Evolutionary conservation across 2,797 vertebrate species (phyloP).

Genomic region (Acanthurus leucopareius): DNA sequence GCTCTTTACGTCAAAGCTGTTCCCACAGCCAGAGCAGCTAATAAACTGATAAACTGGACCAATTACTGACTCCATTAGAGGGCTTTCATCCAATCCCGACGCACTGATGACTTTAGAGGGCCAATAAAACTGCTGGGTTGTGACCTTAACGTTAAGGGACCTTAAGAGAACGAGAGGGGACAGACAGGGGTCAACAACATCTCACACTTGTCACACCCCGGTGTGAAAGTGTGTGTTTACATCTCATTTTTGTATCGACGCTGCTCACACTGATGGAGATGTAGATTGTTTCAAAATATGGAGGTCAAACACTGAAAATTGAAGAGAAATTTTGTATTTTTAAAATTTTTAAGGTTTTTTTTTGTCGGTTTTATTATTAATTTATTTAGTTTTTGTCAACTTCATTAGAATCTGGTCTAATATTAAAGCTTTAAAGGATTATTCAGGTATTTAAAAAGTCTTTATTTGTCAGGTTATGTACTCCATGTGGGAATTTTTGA

Average conservation of each 20-base stretch:
- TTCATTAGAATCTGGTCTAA: no score
- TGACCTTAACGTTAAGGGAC: conserved; percentile 77
- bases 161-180: conserved; percentile 68
- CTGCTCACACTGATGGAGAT: not conserved
- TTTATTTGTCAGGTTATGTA: not conserved
- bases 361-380: no score
- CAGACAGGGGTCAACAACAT: conserved; percentile 81
- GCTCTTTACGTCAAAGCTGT: conserved; percentile 63
- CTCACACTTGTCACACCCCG: conserved; percentile 74
- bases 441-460: no score
- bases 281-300: no score
- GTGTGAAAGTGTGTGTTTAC: conserved; percentile 71
- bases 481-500: no score
- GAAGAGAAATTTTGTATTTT: no score
- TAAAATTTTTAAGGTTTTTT: no score
- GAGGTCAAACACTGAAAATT: no score
- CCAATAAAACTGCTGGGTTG: conserved; percentile 84
- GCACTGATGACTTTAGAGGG: conserved; percentile 83
- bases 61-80: conserved; percentile 87
- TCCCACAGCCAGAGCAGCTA: conserved; percentile 76
- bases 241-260: conserved; percentile 51
- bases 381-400: no score
- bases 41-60: conserved; percentile 82
- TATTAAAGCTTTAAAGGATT: no score
- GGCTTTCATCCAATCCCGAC: conserved; percentile 76